These are phyloP conservation scores for Homalodisca vitripennis DNA, from an alignment of 1,140 invertebrate genomes.

Conservation along the genomic window DNA sequence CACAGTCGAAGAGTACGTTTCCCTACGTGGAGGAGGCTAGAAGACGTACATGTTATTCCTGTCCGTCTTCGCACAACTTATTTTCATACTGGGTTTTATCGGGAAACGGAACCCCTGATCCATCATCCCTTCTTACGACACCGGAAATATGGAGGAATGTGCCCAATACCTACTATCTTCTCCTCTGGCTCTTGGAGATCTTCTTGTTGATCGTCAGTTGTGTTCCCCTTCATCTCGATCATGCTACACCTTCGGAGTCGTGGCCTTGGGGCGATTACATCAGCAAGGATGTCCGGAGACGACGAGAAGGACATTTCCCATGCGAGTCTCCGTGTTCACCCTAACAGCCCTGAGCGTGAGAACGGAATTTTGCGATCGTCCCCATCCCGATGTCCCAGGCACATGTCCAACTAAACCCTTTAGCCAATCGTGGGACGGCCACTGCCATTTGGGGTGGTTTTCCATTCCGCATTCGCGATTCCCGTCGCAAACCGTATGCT, in stretches of 20 bases:
- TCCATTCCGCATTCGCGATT: slow-evolving; percentile 70
- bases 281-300: slow-evolving; percentile 85
- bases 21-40: slow-evolving; percentile 63
- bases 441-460: slow-evolving; percentile 82
- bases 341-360: slow-evolving; percentile 85
- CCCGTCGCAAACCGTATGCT: slow-evolving; percentile 79
- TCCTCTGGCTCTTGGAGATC: slow-evolving; percentile 69
- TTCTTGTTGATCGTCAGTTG: slow-evolving; percentile 80
- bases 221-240: slow-evolving; percentile 84
- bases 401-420: slow-evolving; percentile 49
- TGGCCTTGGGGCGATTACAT: slow-evolving; percentile 84
- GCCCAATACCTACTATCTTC: slow-evolving; percentile 86
- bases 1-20: neutral
- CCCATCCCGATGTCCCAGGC: slow-evolving; percentile 79
- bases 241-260: slow-evolving; percentile 81
- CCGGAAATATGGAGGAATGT: slow-evolving; percentile 81
- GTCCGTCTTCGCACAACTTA: slow-evolving; percentile 80
- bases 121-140: slow-evolving; percentile 77
- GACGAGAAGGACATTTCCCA: slow-evolving; percentile 84
- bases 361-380: slow-evolving; percentile 89
- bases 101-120: slow-evolving; percentile 90
- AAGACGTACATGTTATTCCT: slow-evolving; percentile 86
- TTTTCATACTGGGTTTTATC: slow-evolving; percentile 81
- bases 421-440: slow-evolving; percentile 59
- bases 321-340: slow-evolving; percentile 93